Conservation (phyloP, 2,113 vertebrate genomes). For the Empidonax alnorum region DNA sequence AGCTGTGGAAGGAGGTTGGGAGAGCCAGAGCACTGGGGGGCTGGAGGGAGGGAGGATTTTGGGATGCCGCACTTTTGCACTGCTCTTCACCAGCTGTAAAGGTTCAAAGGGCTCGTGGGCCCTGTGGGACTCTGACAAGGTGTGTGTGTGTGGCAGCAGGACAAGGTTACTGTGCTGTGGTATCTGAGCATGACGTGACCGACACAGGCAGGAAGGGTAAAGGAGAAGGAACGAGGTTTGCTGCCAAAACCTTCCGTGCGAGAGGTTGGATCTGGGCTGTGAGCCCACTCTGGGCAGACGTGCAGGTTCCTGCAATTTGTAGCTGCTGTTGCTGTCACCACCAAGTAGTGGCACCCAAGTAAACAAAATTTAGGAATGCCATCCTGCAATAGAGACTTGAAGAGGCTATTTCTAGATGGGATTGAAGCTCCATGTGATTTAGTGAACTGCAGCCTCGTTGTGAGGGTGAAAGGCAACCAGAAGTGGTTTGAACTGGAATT, state of each 20-base stretch:
- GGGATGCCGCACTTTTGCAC: background rate
- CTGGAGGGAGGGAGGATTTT: background rate
- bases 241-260: background rate
- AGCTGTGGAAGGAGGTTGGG: background rate
- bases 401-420: slow-evolving; percentile 14
- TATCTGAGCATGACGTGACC: background rate
- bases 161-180: background rate
- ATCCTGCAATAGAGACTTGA: background rate
- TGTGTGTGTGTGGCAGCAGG: background rate
- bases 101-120: background rate
- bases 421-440: background rate
- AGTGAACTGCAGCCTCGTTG: background rate
- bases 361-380: background rate
- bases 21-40: background rate
- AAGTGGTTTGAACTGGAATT: slow-evolving; percentile 5
- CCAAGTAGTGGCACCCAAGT: slow-evolving; percentile 36
- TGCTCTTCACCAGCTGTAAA: background rate
- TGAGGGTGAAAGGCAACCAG: background rate
- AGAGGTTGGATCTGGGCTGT: slow-evolving; percentile 6
- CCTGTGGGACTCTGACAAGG: background rate
- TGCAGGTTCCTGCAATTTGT: background rate
- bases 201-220: background rate
- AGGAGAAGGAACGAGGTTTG: background rate
- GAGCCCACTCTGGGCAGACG: background rate
- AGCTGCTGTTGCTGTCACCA: slow-evolving; percentile 31